Evolutionary conservation across 2,888 invertebrate species (phyloP), one percentile per base, ranked within the genome.

Genomic region (Pristionchus japonicus): DNA sequence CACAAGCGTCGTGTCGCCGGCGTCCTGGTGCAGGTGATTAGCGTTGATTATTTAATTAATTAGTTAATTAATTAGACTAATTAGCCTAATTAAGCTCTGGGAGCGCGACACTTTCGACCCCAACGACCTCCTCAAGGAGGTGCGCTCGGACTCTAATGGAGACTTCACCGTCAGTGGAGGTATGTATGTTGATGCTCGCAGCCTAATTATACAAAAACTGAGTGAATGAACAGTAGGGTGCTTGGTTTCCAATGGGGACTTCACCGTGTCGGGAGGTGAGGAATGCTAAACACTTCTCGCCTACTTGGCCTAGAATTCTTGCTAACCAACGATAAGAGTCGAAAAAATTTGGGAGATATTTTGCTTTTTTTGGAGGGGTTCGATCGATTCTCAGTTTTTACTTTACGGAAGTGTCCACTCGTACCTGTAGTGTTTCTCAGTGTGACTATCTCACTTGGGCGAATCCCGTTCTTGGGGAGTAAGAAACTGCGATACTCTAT

Each of bases 71-170:
- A 70, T 70, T 37, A n/a, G 47, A 3, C 40, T 9, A 74, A 82
- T 82, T 23, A n/a, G 49, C 49, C 31, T 13, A 34, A 23, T 85
- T 23, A 17, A 85, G 85, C 64, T 85, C 23, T 85, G 64, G 61
- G 85, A 85, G 61, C 61, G 64, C 40, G 85, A 85, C 85, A 85
- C 85, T 9, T 64, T 85, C 85, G 85, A 85, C 64, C 85, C 85
- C 64, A 64, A 85, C 64, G 85, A 85, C 27, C 85, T 85, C 6
- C 85, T 85, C 64, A 85, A 85, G 85, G 85, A 85, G 47, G 85
- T 85, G 1, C 37, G 64, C 4, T 85, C 85, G 31, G 64, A 85
- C 64, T 61, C 61, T 4, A 64, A 85, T 23, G 85, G 85, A 61
- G 85, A 85, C 27, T 85, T 85, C 40, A 57, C 57, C 40, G 11